A percentile compares a stretch with the other conserved stretches of the same genome.
These are phyloP conservation scores for Lycia hirtaria DNA, from an alignment of 2,888 invertebrate species.

Conservation along the genomic window DNA sequence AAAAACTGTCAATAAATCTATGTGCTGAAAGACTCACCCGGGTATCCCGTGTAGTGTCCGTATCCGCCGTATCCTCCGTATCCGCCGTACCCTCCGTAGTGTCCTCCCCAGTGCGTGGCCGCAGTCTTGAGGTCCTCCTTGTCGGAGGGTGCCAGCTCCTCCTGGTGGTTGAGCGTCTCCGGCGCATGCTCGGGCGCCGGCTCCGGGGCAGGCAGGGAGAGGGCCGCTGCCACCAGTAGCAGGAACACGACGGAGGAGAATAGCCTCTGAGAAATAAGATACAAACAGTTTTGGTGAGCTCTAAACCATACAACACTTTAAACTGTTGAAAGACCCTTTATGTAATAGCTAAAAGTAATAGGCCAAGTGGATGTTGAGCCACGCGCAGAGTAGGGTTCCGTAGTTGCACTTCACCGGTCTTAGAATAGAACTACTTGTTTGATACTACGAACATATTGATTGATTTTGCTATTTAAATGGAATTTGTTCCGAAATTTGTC, in stretches of 20 bases:
- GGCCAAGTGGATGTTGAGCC: too few relatives aligned
- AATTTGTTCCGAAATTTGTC: too few relatives aligned
- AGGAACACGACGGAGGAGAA: constrained; percentile 57
- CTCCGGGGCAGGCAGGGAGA: constrained; percentile 51
- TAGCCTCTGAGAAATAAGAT: constrained; percentile 60
- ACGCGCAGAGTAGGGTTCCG: too few relatives aligned
- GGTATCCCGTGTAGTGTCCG: constrained; percentile 5
- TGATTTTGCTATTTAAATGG: too few relatives aligned
- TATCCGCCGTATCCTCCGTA: constrained; percentile 42
- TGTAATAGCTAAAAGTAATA: too few relatives aligned
- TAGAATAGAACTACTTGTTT: too few relatives aligned
- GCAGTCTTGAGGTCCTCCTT: constrained; percentile 75
- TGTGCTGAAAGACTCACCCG: too few relatives aligned
- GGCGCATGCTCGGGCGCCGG: constrained; percentile 39
- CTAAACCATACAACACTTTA: too few relatives aligned
- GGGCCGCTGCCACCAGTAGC: constrained; percentile 55
- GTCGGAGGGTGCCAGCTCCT: constrained; percentile 58
- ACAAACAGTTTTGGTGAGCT: too few relatives aligned
- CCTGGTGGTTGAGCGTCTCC: constrained; percentile 41
- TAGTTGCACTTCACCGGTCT: too few relatives aligned
- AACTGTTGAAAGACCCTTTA: too few relatives aligned
- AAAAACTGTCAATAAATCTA: background rate
- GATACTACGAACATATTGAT: too few relatives aligned
- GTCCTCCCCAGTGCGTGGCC: constrained; percentile 72
- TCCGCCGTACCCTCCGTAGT: constrained; percentile 50